These are phyloP conservation scores for Meriones psammophilus DNA, from an alignment of 2,797 vertebrate species.

Conservation along the genomic window DNA sequence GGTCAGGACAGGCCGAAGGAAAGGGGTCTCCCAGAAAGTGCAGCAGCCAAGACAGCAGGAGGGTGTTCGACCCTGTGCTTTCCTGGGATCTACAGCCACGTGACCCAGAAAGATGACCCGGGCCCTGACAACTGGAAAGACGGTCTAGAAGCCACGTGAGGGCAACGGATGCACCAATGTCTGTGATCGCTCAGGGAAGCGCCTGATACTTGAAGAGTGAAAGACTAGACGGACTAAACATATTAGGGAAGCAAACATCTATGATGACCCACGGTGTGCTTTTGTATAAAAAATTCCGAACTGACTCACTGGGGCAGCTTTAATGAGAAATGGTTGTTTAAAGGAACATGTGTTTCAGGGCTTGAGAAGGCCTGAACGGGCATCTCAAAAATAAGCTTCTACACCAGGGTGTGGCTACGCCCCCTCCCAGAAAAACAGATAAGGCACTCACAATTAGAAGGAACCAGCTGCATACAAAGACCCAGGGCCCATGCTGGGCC, in stretches of 20 bases:
- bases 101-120: background rate
- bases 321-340: background rate
- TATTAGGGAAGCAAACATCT: conserved; percentile 7
- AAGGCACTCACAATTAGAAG: conserved; percentile 54
- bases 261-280: background rate
- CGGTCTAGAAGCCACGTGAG: background rate
- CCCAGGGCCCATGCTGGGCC: background rate
- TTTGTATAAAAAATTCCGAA: background rate
- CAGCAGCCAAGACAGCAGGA: background rate
- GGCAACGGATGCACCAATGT: background rate
- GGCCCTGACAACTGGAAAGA: background rate
- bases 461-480: background rate
- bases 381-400: conserved; percentile 10
- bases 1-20: background rate
- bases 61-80: background rate
- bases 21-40: background rate
- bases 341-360: conserved; percentile 29
- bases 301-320: background rate
- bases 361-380: background rate
- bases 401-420: conserved; percentile 15
- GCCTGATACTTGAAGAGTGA: background rate
- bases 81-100: background rate
- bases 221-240: background rate
- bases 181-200: background rate
- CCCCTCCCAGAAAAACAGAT: background rate